Evolutionary conservation across 2,888 invertebrate genomes (phyloP), one percentile per base, ranked within the genome.

Genomic region (Drosophila lutescens): DNA sequence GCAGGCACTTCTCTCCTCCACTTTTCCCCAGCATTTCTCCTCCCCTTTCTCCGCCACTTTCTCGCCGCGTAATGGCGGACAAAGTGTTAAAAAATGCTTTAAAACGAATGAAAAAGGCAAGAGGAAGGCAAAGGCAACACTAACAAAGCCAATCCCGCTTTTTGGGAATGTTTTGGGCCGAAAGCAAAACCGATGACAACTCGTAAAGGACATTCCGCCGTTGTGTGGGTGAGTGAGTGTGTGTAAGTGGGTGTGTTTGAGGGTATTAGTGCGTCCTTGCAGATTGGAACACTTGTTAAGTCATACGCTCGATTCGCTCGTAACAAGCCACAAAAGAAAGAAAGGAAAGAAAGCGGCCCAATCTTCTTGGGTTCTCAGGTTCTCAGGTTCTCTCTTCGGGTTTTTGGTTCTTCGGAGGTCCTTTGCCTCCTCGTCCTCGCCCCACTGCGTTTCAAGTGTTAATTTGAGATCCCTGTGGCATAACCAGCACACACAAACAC

Each of bases 401-500:
- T 34, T 34, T 34, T 10, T 4, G 34, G 20, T 20, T 30, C 8
- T 8, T 30, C 26, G n/a, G n/a, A 20, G 17, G 8, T 10, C 38
- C 54, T 13, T 26, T 26, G 26, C 26, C 7, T 26, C 26, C 26
- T 26, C 30, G 30, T 30, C 30, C 30, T 30, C 30, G 78, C 56
- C 66, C 66, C 77, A 77, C 71, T 75, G 78, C 59, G 56, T 65
- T 74, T 78, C 76, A 78, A 78, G 78, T 78, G 79, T 78, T 78
- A 78, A 78, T 78, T 78, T 78, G 79, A 78, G 68, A 78, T 76
- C 79, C 63, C 62, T 59, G 63, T 56, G 65, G 72, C 67, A 65
- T 49, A 54, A 56, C 70, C 54, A 43, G 40, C 60, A 41, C 41
- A 34, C 55, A 58, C 17, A 46, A 50, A 60, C 43, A 49, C 69